Conservation (phyloP, 2,797 vertebrate species). For the Perodicticus potto region DNA sequence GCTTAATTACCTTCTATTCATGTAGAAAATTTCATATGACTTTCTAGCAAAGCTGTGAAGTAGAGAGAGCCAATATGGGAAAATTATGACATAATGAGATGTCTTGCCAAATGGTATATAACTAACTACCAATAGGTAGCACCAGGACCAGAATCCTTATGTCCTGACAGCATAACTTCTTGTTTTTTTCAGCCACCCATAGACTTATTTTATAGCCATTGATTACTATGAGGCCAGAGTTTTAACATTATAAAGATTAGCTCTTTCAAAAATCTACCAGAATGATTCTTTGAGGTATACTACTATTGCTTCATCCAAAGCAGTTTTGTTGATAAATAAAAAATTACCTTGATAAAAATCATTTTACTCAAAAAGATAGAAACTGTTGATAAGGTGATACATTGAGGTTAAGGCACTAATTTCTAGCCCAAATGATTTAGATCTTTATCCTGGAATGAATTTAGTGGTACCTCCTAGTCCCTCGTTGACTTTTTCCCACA, state of each 20-base stretch:
- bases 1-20: constrained; percentile 31
- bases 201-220: constrained; percentile 22
- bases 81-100: constrained; percentile 13
- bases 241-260: constrained; percentile 44
- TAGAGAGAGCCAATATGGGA: not conserved
- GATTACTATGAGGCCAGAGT: not conserved
- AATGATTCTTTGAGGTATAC: not conserved
- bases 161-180: not conserved
- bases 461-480: constrained; percentile 76
- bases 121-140: not conserved
- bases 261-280: constrained; percentile 49
- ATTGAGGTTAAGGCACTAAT: constrained; percentile 49
- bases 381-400: constrained; percentile 65
- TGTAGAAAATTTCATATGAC: constrained; percentile 13
- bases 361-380: constrained; percentile 55
- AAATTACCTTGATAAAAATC: constrained; percentile 43
- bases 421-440: constrained; percentile 61
- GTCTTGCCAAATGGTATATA: constrained; percentile 4
- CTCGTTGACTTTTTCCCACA: constrained; percentile 77
- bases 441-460: constrained; percentile 76
- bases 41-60: not conserved
- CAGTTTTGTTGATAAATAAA: not conserved
- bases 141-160: not conserved
- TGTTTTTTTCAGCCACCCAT: constrained; percentile 10
- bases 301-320: constrained; percentile 36